Base-by-base conservation (phyloP, 1,140 invertebrate genomes). In the Drusus annulatus region DNA sequence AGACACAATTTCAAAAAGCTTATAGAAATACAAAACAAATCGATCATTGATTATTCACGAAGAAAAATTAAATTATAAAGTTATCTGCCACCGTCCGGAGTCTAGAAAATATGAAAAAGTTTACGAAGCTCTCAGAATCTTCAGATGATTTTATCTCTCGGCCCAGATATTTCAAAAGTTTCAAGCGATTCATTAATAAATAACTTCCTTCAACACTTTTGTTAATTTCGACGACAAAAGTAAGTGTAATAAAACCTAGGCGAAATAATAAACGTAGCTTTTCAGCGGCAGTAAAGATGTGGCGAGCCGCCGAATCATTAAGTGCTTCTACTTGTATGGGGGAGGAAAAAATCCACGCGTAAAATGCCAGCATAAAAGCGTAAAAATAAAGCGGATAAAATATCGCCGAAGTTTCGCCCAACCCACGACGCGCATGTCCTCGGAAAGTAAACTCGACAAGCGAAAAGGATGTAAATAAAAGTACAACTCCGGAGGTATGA, bases 301-400 rank as follows among this genome's bases (percentile, higher is more conserved):
- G 28, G 28, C 62, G 62, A 65, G 62, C 28, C 10, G 62, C 15
- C 25, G 28, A 65, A 65, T 65, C 62, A 65, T 65, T 65, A 65
- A 65, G 62, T 65, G 62, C 62, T 65, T 65, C 62, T 28, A 31
- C 62, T 65, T 65, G 62, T 65, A 65, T 65, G 62, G 16, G 23
- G 15, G 23, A 63, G 28, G 25, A 28, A 65, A 25, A 65, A 65
- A 16, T 28, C 62, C n/a, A 28, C 62, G 62, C 62, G 62, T 65
- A 65, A 65, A 65, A 28, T 28, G 62, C n/a, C 16, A 28, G 23
- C 25, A 16, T 28, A 25, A 58, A 63, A 63, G 23, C 23, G 62
- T 65, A 65, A 65, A 65, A 65, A 65, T 65, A 65, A 65, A 65
- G 62, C 21, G 23, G 62, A 65, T 65, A 65, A 65, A 65, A 65